Evolutionary conservation across 35 echinoderm and acorn worm genomes (phyloP), one percentile per base, ranked within the genome.

Genomic region (Holothuria glaberrima): DNA sequence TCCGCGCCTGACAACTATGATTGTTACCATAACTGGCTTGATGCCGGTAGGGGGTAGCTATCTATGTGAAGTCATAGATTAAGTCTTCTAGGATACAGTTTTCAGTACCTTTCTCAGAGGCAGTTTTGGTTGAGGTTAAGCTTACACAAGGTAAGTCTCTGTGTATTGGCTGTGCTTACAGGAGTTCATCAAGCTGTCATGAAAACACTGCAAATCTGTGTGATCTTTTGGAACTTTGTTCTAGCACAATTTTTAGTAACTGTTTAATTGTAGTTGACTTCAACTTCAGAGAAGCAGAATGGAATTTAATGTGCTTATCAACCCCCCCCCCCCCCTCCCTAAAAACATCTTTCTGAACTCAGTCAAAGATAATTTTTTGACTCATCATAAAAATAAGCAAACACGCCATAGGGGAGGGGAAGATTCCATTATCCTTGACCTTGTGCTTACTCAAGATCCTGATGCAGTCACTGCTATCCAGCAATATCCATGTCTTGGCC

Each of bases 11-110:
- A 86, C 6, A 26, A 21, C 19, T 86, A 86, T 68, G 60, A 38
- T 20, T 24, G 62, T 22, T 86, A 86, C 27, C 62, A 86, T 31
- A 86, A 64, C 21, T 86, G 59, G 60, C n/a, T 86, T 16, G 83
- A 86, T 6, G 16, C 30, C 13, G 14, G 83, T 21, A 67, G n/a
- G 63, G 83, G 9, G 60, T 46, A 21, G 60, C 59, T 67, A 17
- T 86, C 22, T 86, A 67, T 68, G 52, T 83, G 2, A 26, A 28
- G 1, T 16, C 62, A 46, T 17, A 66, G 19, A 86, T 86, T 67
- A 86, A 86, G 14, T 68, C 83, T 5, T 68, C 83, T 38, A n/a
- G 26, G 4, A 34, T 65, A 30, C 3, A 20, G 59, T 28, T 46
- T 7, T 68, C 83, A 2, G 5, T 22, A 16, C 9, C 28, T 14